These are phyloP conservation scores for Eutolmus rufibarbis DNA, from an alignment of 2,888 invertebrate species.

Conservation along the genomic window DNA sequence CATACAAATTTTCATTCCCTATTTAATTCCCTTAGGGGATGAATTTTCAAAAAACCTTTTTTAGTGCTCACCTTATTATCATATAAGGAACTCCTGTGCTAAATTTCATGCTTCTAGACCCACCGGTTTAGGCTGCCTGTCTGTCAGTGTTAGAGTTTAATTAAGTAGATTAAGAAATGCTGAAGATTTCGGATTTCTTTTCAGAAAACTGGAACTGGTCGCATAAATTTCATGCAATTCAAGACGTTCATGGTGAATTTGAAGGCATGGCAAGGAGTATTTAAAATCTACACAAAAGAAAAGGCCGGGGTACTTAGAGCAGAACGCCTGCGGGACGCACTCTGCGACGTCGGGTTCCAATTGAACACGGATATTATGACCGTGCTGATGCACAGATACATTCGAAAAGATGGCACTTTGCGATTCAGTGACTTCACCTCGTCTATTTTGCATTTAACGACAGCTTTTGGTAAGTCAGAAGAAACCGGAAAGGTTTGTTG, in stretches of 20 bases:
- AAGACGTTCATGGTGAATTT: conserved; percentile 91
- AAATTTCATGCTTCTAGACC: too few species aligned
- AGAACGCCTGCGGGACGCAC: conserved; percentile 82
- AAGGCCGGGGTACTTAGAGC: conserved; percentile 89
- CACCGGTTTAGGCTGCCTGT: too few species aligned
- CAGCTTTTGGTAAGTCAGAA: conserved; percentile 77
- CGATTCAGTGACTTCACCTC: conserved; percentile 92
- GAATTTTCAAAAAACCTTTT: too few species aligned
- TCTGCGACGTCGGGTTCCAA: conserved; percentile 87
- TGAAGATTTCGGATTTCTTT: conserved; percentile 44
- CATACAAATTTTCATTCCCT: too few species aligned
- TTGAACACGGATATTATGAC: conserved; percentile 84
- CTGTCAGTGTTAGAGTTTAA: too few species aligned
- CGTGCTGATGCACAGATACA: conserved; percentile 82
- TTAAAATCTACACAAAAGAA: conserved; percentile 88
- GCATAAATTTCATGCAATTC: conserved; percentile 84
- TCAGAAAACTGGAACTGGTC: conserved; percentile 78
- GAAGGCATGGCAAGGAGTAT: conserved; percentile 89
- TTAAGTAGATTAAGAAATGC: too few species aligned
- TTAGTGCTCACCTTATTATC: too few species aligned
- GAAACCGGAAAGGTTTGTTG: conserved; percentile 34
- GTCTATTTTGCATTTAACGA: conserved; percentile 85
- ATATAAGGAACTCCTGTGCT: too few species aligned
- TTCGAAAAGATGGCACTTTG: conserved; percentile 91
- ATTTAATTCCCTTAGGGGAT: too few species aligned